Base-by-base conservation (phyloP, 2,113 vertebrate genomes). In the Coracopsis vasa region DNA sequence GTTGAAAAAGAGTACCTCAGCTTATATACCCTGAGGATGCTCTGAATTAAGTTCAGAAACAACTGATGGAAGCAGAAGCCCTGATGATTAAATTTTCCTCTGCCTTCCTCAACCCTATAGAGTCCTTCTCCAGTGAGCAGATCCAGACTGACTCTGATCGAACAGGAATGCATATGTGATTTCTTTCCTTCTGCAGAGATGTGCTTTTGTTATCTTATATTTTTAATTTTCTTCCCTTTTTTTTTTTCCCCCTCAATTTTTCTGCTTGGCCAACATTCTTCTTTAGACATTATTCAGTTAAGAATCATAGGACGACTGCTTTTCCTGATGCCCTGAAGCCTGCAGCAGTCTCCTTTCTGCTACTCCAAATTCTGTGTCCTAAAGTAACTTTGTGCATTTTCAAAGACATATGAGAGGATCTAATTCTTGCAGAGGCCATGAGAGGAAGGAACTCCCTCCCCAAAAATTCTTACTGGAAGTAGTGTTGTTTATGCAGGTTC, bases 171-270 rank as follows among this genome's bases (percentile, higher is more conserved):
- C 10, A 31, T 47, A 24, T 39, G 10, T 44, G 41, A 66, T 37
- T 70, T 73, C 24, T 64, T 88, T 77, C 14, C 24, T 73, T 86
- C 53, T 90, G 39, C 50, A 80, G 24, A 71, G 19, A 56, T 0
- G 0, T 45, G 11, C 8, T 8, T 58, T 37, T 39, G 3, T 15
- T 35, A 24, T 50, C 42, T 4, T 20, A 44, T 28, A 16, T 11
- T 21, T 41, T 41, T 19, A 7, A 29, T 44, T 45, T 48, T 23
- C 3, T 35, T 39, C 60, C 35, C 21, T 6, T 15, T 11, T 28
- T 41, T 14, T 12, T 45, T 61, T 44, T 29, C 18, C 44, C 15
- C 7, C 13, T 7, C 10, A 39, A 10, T 54, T 54, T 67, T 51
- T 87, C 35, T 60, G 3, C 31, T 80, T 80, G 50, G 17, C 18